A percentile compares a stretch with the other conserved stretches of the same genome.
phyloP scores from a whole-genome alignment of 2,797 vertebrate genomes.

The Phylloscopus collybita region DNA sequence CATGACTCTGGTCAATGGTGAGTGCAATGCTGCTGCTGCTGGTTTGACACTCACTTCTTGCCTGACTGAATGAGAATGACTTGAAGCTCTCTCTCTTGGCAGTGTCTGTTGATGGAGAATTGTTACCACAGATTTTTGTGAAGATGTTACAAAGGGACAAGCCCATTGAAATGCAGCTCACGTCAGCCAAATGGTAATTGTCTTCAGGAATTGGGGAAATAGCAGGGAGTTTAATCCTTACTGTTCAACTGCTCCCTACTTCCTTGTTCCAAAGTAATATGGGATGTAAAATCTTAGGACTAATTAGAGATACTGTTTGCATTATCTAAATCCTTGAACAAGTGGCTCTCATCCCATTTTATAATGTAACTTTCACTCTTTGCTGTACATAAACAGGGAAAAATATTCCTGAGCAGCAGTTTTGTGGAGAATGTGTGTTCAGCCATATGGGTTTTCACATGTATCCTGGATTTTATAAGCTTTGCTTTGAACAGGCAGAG shows the following conservation, averaged over 20 bases:
- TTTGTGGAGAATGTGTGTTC: neutral
- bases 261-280: neutral
- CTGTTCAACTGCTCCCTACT: neutral
- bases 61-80: slow-evolving; percentile 34
- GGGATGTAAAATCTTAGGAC: neutral
- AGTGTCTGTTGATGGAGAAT: slow-evolving; percentile 95
- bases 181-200: slow-evolving; percentile 97
- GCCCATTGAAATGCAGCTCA: slow-evolving; percentile 98
- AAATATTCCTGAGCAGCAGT: neutral
- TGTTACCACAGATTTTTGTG: slow-evolving; percentile 96
- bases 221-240: neutral
- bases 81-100: slow-evolving; percentile 55
- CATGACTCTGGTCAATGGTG: slow-evolving; percentile 95
- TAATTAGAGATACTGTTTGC: neutral
- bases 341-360: neutral
- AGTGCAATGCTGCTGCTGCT: slow-evolving; percentile 65
- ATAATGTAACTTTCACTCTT: neutral
- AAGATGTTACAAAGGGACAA: slow-evolving; percentile 99
- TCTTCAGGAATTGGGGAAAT: neutral
- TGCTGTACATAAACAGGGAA: neutral
- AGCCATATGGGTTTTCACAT: neutral
- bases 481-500: neutral
- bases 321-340: neutral
- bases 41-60: neutral
- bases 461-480: neutral